Evolutionary conservation across 2,113 vertebrate genomes (phyloP).

Genomic region (Passer domesticus): DNA sequence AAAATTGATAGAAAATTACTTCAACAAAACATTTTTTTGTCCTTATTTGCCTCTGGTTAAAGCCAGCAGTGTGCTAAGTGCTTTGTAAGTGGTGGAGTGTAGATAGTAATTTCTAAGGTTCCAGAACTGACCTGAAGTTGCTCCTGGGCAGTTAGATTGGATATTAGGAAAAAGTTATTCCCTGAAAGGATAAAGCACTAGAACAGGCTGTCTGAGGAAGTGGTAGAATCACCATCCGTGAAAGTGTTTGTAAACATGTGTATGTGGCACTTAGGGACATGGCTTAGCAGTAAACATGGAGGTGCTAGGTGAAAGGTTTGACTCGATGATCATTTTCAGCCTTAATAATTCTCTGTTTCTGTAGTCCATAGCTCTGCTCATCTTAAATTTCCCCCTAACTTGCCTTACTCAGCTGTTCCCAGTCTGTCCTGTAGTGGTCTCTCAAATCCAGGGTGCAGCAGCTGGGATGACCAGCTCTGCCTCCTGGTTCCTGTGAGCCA

Average conservation of each 20-base stretch:
- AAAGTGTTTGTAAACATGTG: not conserved
- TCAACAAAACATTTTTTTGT: not conserved
- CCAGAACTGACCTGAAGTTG: not conserved
- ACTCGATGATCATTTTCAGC: not conserved
- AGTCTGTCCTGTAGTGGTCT: not conserved
- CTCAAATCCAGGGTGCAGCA: not conserved
- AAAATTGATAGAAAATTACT: not conserved
- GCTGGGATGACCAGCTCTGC: not conserved
- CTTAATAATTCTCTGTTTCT: not conserved
- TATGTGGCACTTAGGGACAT: not conserved
- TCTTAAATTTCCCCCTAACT: not conserved
- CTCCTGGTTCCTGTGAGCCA: fast-evolving
- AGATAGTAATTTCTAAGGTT: not conserved
- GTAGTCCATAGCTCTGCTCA: not conserved
- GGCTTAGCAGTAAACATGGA: not conserved
- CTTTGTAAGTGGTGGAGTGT: not conserved
- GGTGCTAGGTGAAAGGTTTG: not conserved
- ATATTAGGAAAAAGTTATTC: not conserved
- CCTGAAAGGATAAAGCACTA: not conserved
- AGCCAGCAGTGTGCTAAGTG: not conserved
- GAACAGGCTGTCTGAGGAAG: not conserved
- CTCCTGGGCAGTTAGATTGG: not conserved
- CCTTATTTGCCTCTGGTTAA: not conserved
- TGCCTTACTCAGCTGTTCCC: not conserved
- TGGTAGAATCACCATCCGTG: not conserved